Evolutionary conservation across 2,113 vertebrate genomes (phyloP).

Genomic region (Sinocyclocheilus anophthalmus): DNA sequence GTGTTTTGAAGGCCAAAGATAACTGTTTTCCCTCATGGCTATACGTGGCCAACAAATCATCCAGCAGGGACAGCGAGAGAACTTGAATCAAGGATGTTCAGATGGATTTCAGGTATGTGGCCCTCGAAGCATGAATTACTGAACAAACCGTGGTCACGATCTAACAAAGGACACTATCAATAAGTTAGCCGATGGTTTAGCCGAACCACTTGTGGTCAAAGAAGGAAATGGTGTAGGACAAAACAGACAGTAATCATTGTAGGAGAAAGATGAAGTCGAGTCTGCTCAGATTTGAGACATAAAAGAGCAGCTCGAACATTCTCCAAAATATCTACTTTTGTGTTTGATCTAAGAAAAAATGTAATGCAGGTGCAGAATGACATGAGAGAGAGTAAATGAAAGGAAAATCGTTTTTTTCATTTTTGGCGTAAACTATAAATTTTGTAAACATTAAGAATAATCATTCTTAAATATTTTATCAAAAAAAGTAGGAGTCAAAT

Average conservation of each 20-base stretch:
- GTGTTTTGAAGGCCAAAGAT: background rate
- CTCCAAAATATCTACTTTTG: background rate
- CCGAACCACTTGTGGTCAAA: background rate
- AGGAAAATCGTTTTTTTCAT: too few species aligned
- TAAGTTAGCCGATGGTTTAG: background rate
- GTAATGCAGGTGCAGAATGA: too few species aligned
- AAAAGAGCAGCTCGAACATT: background rate
- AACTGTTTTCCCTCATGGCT: background rate
- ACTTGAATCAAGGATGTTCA: slow-evolving; percentile 8
- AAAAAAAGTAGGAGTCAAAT: too few species aligned
- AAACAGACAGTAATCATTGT: background rate
- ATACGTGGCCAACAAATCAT: too few species aligned
- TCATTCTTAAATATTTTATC: too few species aligned
- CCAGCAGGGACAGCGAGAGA: background rate
- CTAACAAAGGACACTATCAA: background rate
- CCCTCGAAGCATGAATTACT: background rate
- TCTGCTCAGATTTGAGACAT: background rate
- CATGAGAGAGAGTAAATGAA: too few species aligned
- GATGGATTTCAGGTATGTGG: background rate
- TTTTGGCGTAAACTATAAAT: too few species aligned
- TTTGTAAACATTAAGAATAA: too few species aligned
- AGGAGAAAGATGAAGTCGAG: too few species aligned
- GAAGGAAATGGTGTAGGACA: background rate
- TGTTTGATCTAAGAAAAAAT: background rate
- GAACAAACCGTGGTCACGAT: background rate